Conservation (phyloP, 2,113 vertebrate genomes). For the Rana temporaria region DNA sequence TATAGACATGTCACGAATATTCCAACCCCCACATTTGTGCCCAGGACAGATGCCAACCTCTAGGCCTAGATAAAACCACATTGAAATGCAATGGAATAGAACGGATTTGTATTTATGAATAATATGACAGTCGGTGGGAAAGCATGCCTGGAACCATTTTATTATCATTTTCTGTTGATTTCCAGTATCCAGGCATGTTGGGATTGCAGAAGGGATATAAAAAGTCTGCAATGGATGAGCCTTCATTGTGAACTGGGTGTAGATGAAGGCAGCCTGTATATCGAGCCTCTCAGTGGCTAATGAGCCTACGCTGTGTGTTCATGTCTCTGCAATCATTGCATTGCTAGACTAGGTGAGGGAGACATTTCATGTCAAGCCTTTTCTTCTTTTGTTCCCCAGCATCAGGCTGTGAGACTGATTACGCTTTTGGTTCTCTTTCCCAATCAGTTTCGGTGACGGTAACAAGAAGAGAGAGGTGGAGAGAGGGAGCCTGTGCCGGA, state of each 20-base stretch:
- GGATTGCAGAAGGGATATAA: slow-evolving; percentile 9
- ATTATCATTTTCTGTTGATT: no score
- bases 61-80: no score
- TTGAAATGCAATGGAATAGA: no score
- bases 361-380: neutral
- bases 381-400: neutral
- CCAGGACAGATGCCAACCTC: no score
- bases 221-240: neutral
- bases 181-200: slow-evolving; percentile 2
- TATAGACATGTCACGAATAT: no score
- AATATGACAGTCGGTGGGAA: no score
- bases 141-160: no score
- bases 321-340: slow-evolving; percentile 5
- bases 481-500: neutral
- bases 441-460: neutral
- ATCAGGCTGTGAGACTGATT: slow-evolving; percentile 20
- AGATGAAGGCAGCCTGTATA: neutral
- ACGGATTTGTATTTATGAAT: no score
- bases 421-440: neutral
- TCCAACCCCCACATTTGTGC: no score
- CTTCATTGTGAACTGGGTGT: neutral
- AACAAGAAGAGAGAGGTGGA: slow-evolving; percentile 4
- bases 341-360: slow-evolving; percentile 9
- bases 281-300: no score
- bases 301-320: neutral